phyloP scores from a whole-genome alignment of 2,113 vertebrate genomes.

The Corvus moneduloides region DNA sequence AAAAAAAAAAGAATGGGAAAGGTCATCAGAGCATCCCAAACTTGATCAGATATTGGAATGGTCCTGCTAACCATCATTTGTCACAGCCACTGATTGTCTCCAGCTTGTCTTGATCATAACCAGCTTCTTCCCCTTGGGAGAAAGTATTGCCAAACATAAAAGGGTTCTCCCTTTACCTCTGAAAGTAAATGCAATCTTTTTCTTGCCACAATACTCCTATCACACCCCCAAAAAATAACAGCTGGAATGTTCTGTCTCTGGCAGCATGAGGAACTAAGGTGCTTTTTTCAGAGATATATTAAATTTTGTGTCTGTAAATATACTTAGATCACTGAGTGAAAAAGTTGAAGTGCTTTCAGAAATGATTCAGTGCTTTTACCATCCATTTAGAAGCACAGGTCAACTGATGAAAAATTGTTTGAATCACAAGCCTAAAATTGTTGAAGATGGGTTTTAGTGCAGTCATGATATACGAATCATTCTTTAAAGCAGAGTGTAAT shows the following conservation, averaged over 20 bases:
- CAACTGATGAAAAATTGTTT: neutral
- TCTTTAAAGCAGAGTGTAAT: neutral
- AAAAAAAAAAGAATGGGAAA: neutral
- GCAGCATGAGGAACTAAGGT: neutral
- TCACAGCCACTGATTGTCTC: neutral
- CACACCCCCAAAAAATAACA: accelerated
- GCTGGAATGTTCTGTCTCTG: neutral
- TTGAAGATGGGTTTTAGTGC: neutral
- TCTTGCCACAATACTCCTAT: neutral
- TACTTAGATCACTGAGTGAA: neutral
- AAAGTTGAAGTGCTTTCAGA: neutral
- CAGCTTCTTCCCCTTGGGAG: neutral
- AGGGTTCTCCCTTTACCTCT: neutral
- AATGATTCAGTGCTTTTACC: neutral
- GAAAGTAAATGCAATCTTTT: neutral
- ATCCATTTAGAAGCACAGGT: neutral
- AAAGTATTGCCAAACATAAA: neutral
- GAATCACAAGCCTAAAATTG: neutral
- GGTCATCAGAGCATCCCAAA: neutral
- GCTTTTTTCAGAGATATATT: neutral
- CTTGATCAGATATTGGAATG: neutral
- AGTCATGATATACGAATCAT: neutral
- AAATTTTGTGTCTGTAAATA: neutral
- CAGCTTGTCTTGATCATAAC: neutral
- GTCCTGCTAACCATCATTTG: neutral